Percentiles rank a stretch among this genome's conserved stretches.
These are phyloP conservation scores for Pheosia tremula DNA, from an alignment of 2,888 invertebrate genomes.

Conservation along the genomic window DNA sequence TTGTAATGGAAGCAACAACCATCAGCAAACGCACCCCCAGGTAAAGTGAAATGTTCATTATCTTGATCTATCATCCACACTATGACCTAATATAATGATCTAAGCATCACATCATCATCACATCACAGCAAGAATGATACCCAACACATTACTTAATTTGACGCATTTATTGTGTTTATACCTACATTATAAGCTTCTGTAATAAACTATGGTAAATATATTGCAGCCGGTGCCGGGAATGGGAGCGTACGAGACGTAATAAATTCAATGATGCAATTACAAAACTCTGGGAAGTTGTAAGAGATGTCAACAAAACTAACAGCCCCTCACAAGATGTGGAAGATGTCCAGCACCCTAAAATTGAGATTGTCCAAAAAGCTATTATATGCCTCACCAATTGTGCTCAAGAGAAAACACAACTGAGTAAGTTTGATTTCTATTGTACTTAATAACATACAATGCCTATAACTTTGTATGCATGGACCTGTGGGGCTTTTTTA, in stretches of 20 bases:
- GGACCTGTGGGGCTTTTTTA: too few species aligned
- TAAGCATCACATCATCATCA: too few species aligned
- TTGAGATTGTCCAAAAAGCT: conserved; percentile 76
- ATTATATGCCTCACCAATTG: conserved; percentile 65
- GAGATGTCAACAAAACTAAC: conserved; percentile 56
- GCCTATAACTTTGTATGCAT: too few species aligned
- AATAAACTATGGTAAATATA: not conserved
- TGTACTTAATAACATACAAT: not conserved
- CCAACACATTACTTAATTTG: too few species aligned
- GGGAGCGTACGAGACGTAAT: conserved; percentile 88
- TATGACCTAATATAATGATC: too few species aligned
- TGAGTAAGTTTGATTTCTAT: conserved; percentile 60
- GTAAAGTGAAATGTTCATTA: conserved; percentile 36
- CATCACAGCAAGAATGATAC: too few species aligned
- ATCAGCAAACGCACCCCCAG: conserved; percentile 61
- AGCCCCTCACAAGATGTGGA: conserved; percentile 51
- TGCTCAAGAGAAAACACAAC: conserved; percentile 65
- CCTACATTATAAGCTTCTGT: too few species aligned
- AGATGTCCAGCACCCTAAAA: conserved; percentile 71
- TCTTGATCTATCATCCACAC: not conserved
- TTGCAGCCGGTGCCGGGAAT: conserved; percentile 86
- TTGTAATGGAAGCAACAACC: conserved; percentile 50
- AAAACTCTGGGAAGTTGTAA: conserved; percentile 70
- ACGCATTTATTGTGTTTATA: too few species aligned
- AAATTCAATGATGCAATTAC: conserved; percentile 84